Evolutionary conservation across 2,113 vertebrate species (phyloP).

Genomic region (Pristiophorus japonicus): DNA sequence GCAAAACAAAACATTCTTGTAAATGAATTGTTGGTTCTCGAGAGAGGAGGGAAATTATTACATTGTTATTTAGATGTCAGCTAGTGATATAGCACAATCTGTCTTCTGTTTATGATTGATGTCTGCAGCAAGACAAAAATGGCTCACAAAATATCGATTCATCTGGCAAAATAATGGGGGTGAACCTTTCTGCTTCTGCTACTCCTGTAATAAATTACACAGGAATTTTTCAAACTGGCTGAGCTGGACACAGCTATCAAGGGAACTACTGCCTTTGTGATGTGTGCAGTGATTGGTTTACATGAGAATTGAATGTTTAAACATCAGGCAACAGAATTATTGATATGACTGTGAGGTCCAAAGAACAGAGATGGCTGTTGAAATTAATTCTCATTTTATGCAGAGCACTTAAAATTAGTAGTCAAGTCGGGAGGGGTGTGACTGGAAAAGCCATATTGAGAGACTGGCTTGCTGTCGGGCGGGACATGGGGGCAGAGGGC

Average conservation of each 20-base stretch:
- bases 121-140: conserved; percentile 1
- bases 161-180: conserved; percentile 27
- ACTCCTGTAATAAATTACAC: neutral
- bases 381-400: neutral
- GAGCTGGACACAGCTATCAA: neutral
- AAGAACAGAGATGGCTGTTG: neutral
- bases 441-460: neutral
- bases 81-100: conserved; percentile 3
- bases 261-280: neutral
- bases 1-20: conserved; percentile 23
- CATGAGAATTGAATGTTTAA: neutral
- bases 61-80: conserved; percentile 35
- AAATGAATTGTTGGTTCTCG: conserved; percentile 22
- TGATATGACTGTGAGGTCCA: neutral
- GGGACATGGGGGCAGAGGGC: too few relatives aligned
- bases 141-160: neutral
- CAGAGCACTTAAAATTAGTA: neutral
- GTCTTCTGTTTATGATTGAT: conserved; percentile 32
- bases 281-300: neutral
- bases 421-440: neutral
- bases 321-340: neutral
- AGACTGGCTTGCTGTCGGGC: neutral
- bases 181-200: neutral
- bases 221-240: neutral
- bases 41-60: conserved; percentile 21